Conservation (phyloP, 2,797 vertebrate species). For the Girardinus metallicus region DNA sequence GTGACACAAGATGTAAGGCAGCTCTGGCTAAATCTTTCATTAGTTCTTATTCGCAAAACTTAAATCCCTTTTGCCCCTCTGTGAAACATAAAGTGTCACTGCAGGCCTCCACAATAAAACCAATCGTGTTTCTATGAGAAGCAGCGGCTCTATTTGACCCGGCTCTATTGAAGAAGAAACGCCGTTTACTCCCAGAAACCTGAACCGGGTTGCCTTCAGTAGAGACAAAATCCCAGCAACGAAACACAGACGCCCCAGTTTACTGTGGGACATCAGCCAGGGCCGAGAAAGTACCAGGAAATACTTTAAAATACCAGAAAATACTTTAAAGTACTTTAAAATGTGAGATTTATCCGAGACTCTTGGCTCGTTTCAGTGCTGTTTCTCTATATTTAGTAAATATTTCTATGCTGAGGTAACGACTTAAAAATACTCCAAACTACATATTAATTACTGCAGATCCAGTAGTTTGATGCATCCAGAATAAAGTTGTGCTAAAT, state of each 20-base stretch:
- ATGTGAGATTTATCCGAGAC: background rate
- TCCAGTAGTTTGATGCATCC: background rate
- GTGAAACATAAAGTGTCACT: too few relatives aligned
- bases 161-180: constrained; percentile 50
- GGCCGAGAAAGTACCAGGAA: background rate
- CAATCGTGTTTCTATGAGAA: too few relatives aligned
- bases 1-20: background rate
- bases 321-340: background rate
- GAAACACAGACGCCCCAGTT: constrained; percentile 35
- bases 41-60: background rate
- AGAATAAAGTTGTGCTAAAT: too few relatives aligned
- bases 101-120: too few relatives aligned
- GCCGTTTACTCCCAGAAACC: constrained; percentile 29
- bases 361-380: background rate
- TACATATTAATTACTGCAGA: background rate
- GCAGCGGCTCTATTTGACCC: constrained; percentile 53
- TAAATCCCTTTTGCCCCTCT: background rate
- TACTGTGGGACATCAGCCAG: background rate
- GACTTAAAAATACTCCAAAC: background rate
- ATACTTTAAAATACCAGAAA: background rate
- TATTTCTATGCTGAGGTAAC: background rate
- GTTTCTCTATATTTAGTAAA: background rate
- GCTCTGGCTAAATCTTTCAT: background rate
- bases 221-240: constrained; percentile 8
- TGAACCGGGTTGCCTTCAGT: constrained; percentile 2